Percentiles rank a stretch among this genome's conserved stretches.
Evolutionary conservation across 1,140 invertebrate species (phyloP).

Genomic region (Rhagoletis zephyria): DNA sequence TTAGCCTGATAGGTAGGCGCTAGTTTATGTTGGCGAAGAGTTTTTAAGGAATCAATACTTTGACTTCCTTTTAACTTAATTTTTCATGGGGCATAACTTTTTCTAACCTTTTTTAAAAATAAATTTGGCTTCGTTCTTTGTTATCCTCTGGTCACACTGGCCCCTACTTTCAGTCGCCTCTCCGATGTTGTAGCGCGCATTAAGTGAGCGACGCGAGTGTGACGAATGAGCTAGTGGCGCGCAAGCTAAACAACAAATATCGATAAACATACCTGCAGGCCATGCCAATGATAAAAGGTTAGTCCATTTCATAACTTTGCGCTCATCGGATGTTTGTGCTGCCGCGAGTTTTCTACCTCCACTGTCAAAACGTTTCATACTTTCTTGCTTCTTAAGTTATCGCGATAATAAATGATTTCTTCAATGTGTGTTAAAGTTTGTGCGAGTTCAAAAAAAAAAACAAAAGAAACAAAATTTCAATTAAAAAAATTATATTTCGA

Average conservation of each 20-base stretch:
- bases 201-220: slow-evolving; percentile 7
- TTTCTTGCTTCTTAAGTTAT: not conserved
- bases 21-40: too few relatives aligned
- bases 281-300: slow-evolving; percentile 30
- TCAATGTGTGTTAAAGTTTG: not conserved
- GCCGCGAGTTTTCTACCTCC: not conserved
- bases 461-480: not conserved
- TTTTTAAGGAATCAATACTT: too few relatives aligned
- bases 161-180: too few relatives aligned
- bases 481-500: not conserved
- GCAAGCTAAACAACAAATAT: not conserved
- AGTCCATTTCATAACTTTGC: not conserved
- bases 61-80: too few relatives aligned
- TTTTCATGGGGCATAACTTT: too few relatives aligned
- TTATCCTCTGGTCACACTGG: too few relatives aligned
- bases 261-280: not conserved
- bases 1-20: too few relatives aligned
- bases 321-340: not conserved
- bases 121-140: too few relatives aligned
- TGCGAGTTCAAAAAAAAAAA: not conserved
- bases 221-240: not conserved
- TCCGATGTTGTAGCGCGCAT: not conserved
- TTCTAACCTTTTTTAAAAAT: too few relatives aligned
- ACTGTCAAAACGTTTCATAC: not conserved
- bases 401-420: not conserved